These are phyloP conservation scores for Carcharodon carcharias DNA, from an alignment of 2,797 vertebrate species.

Conservation along the genomic window DNA sequence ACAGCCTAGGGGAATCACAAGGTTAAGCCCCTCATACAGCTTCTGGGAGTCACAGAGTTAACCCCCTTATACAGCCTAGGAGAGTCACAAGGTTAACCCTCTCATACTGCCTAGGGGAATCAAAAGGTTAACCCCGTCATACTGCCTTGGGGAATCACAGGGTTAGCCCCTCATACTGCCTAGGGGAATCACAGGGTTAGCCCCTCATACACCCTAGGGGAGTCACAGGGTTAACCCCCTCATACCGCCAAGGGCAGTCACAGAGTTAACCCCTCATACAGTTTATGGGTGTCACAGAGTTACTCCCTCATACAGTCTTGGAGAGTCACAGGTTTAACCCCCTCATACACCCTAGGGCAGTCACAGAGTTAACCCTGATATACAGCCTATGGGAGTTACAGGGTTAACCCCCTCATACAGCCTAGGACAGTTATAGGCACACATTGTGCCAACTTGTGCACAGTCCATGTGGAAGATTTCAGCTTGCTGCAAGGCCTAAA, in stretches of 20 bases:
- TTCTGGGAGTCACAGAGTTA: slow-evolving; percentile 50
- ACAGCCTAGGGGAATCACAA: slow-evolving; percentile 57
- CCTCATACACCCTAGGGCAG: slow-evolving; percentile 59
- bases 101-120: slow-evolving; percentile 59
- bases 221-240: not conserved
- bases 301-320: too few species aligned
- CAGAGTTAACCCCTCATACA: not conserved
- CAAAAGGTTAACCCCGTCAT: slow-evolving; percentile 44
- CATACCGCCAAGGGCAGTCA: not conserved
- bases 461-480: not conserved
- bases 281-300: not conserved
- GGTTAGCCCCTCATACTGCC: slow-evolving; percentile 56
- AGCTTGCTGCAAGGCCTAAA: not conserved
- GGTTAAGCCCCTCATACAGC: slow-evolving; percentile 49
- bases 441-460: not conserved
- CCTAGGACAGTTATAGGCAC: slow-evolving; percentile 44
- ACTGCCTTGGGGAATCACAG: slow-evolving; percentile 56
- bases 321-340: slow-evolving; percentile 44
- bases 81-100: slow-evolving; percentile 39
- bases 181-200: slow-evolving; percentile 44
- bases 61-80: not conserved
- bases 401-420: slow-evolving; percentile 49
- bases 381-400: slow-evolving; percentile 54
- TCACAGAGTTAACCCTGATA: not conserved
- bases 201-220: not conserved